These are phyloP conservation scores for Drosophila serrata DNA, from an alignment of 1,140 invertebrate species.

Conservation along the genomic window DNA sequence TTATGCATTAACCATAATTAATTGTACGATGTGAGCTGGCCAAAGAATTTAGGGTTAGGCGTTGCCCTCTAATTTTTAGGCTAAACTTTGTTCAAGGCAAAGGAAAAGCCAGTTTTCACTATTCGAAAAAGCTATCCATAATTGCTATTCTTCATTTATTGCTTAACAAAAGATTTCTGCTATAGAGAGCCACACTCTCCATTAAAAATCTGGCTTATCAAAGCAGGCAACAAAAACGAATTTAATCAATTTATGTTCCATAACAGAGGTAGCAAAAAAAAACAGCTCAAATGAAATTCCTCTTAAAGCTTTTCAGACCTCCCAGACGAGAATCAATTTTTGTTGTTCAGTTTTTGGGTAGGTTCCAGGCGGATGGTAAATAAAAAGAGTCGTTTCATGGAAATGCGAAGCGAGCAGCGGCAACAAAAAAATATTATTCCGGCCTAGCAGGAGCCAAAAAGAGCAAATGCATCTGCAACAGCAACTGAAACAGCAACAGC, in stretches of 20 bases:
- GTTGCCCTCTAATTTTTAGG: constrained; percentile 25
- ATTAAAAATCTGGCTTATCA: constrained; percentile 57
- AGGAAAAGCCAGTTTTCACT: neutral
- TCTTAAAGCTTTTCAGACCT: constrained; percentile 24
- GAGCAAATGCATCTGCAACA: constrained; percentile 40
- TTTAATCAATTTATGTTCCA: constrained; percentile 79
- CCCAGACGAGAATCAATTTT: constrained; percentile 59
- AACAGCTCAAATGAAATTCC: constrained; percentile 39
- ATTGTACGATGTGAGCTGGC: constrained; percentile 5
- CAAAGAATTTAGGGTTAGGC: constrained; percentile 8
- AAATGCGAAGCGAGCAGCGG: constrained; percentile 35
- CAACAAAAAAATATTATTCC: constrained; percentile 62
- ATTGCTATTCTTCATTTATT: neutral
- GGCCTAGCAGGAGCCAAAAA: constrained; percentile 47
- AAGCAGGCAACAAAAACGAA: constrained; percentile 46
- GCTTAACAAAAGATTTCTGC: neutral
- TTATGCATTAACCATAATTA: constrained; percentile 53
- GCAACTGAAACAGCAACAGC: constrained; percentile 32
- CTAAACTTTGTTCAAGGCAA: constrained; percentile 23
- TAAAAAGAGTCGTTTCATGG: constrained; percentile 33
- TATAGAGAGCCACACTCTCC: constrained; percentile 1
- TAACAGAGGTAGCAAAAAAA: constrained; percentile 9
- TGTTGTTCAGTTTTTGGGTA: constrained; percentile 14
- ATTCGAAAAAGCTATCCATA: neutral
- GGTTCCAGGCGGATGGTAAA: constrained; percentile 40